These are phyloP conservation scores for Perca flavescens DNA, from an alignment of 2,113 vertebrate genomes.

Conservation along the genomic window DNA sequence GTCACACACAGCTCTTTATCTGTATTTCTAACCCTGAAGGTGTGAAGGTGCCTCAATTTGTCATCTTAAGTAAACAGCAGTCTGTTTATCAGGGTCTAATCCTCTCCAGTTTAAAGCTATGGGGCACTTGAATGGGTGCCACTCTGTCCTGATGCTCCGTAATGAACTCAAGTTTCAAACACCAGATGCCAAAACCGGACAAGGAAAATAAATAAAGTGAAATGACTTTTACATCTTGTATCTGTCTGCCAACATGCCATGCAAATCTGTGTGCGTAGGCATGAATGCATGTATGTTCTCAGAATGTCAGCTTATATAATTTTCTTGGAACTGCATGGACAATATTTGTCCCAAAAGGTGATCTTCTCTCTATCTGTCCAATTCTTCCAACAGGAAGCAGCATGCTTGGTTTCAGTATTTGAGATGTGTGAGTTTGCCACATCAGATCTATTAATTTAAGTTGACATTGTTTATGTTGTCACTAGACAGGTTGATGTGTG, in stretches of 20 bases:
- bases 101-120: slow-evolving; percentile 40
- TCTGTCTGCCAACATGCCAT: slow-evolving; percentile 8
- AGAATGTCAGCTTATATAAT: slow-evolving; percentile 4
- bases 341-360: background rate
- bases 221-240: slow-evolving; percentile 12
- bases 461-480: slow-evolving; percentile 68
- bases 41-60: slow-evolving; percentile 70
- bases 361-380: background rate
- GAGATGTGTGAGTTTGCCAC: slow-evolving; percentile 16
- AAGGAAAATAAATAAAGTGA: slow-evolving; percentile 43
- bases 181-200: slow-evolving; percentile 25
- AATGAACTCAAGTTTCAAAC: slow-evolving; percentile 45
- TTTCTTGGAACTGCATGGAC: background rate
- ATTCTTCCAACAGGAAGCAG: background rate
- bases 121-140: slow-evolving; percentile 36
- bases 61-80: slow-evolving; percentile 74
- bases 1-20: slow-evolving; percentile 69
- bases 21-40: slow-evolving; percentile 66
- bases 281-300: background rate
- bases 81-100: slow-evolving; percentile 71
- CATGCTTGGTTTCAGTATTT: slow-evolving; percentile 18
- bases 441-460: slow-evolving; percentile 52
- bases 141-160: slow-evolving; percentile 25
- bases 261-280: background rate
- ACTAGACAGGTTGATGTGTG: slow-evolving; percentile 61